Percentiles rank a stretch among this genome's conserved stretches.
phyloP scores from a whole-genome alignment of 2,888 invertebrate species.

The Agrenia bidenticulata region DNA sequence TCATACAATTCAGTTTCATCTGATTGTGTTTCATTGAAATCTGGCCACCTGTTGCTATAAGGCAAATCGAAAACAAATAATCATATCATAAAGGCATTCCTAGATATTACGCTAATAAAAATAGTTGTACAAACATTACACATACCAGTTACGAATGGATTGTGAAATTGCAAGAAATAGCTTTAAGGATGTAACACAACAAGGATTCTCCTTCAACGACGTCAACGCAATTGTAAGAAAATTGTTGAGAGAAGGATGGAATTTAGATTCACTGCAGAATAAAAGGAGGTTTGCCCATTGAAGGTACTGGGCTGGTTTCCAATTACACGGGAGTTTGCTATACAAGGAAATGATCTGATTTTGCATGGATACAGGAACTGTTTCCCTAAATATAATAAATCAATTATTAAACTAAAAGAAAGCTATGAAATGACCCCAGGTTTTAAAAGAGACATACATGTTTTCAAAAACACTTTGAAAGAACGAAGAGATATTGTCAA shows the following conservation, averaged over 20 bases:
- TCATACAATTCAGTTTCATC: neutral
- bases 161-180: neutral
- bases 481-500: neutral
- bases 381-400: slow-evolving; percentile 13
- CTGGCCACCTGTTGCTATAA: neutral
- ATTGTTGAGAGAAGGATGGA: neutral
- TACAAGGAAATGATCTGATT: slow-evolving; percentile 28
- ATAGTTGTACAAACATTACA: too few relatives aligned
- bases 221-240: neutral
- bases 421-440: too few relatives aligned
- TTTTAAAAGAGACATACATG: slow-evolving; percentile 2
- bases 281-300: slow-evolving; percentile 33
- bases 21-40: neutral
- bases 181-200: neutral
- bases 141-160: too few relatives aligned
- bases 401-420: too few relatives aligned
- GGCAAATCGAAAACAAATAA: neutral
- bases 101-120: too few relatives aligned
- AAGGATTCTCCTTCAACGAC: neutral
- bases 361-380: slow-evolving; percentile 22
- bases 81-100: too few relatives aligned
- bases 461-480: neutral
- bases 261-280: slow-evolving; percentile 16
- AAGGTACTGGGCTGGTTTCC: slow-evolving; percentile 23
- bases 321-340: slow-evolving; percentile 28